A percentile compares a stretch with the other conserved stretches of the same genome.
These are phyloP conservation scores for Scytalopus superciliaris DNA, from an alignment of 2,113 vertebrate genomes.

Conservation along the genomic window DNA sequence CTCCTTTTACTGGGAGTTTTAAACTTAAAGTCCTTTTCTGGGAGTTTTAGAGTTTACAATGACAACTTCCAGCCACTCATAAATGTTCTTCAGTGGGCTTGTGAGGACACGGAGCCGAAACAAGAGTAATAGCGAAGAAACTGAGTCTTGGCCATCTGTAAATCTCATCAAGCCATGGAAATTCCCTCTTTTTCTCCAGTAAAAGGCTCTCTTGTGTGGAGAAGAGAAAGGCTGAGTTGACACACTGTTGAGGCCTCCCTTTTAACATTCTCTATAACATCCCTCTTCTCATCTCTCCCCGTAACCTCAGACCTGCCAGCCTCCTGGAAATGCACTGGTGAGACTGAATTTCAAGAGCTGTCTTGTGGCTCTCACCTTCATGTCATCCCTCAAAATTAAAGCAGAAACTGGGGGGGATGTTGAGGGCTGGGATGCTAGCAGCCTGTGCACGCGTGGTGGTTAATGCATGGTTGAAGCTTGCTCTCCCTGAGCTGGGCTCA, in stretches of 20 bases:
- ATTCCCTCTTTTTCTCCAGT: not conserved
- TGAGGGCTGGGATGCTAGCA: not conserved
- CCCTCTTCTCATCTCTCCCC: not conserved
- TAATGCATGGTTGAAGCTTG: accelerated
- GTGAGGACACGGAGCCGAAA: not conserved
- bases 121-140: not conserved
- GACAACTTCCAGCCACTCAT: not conserved
- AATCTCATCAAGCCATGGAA: not conserved
- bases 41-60: not conserved
- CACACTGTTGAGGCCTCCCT: not conserved
- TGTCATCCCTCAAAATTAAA: not conserved
- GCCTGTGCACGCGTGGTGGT: accelerated
- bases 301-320: not conserved
- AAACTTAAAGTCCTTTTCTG: too few relatives aligned
- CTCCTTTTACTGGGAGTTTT: not conserved
- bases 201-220: not conserved
- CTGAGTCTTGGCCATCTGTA: not conserved
- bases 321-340: not conserved
- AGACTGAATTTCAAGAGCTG: not conserved
- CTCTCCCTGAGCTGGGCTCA: not conserved
- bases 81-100: not conserved
- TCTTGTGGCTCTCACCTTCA: not conserved
- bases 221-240: not conserved
- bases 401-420: not conserved
- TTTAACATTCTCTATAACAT: not conserved